Evolutionary conservation across 2,797 vertebrate species (phyloP).

Genomic region (Anas flavirostris): DNA sequence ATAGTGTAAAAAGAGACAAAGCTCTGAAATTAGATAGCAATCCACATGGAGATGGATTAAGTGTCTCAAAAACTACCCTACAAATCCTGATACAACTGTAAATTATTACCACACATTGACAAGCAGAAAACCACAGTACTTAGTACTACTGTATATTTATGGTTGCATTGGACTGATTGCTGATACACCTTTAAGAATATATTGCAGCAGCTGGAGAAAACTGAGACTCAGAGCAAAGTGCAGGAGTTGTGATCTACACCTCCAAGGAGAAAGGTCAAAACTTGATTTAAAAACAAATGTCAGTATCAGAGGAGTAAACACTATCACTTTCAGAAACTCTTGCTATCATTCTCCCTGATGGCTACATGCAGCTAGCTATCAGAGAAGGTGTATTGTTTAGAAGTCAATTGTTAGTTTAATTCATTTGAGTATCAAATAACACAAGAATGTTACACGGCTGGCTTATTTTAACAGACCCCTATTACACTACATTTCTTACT

Average conservation of each 20-base stretch:
- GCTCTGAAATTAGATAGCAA: background rate
- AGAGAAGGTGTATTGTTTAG: background rate
- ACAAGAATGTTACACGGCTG: background rate
- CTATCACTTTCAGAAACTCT: background rate
- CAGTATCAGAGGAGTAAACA: background rate
- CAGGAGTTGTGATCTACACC: background rate
- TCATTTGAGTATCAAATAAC: background rate
- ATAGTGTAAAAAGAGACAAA: background rate
- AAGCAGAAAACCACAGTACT: background rate
- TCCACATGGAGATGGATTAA: background rate
- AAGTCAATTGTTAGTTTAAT: background rate
- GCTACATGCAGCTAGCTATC: background rate
- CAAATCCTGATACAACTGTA: background rate
- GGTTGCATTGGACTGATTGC: background rate
- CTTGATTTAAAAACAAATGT: background rate
- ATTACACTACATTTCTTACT: background rate
- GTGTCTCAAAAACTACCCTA: background rate
- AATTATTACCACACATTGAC: background rate
- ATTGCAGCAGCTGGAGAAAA: background rate
- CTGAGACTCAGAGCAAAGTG: background rate
- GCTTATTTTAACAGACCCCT: background rate
- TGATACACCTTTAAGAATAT: background rate
- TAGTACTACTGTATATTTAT: background rate
- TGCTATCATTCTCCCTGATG: background rate
- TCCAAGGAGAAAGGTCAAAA: background rate